These are phyloP conservation scores for Porites divaricata DNA, from an alignment of 92 coral and sea anemone genomes.

Conservation along the genomic window DNA sequence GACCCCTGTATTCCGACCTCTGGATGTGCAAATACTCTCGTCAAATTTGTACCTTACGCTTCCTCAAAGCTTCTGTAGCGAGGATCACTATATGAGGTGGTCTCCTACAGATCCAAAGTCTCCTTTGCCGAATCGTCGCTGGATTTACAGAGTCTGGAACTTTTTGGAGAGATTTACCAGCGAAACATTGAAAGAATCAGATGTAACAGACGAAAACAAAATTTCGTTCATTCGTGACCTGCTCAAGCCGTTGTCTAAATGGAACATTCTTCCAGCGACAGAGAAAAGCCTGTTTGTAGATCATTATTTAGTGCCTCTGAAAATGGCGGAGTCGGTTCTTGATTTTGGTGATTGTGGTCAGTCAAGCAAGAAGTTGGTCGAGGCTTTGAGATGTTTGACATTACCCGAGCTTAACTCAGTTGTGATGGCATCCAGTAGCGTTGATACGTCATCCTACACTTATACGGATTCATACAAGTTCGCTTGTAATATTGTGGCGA, in stretches of 20 bases:
- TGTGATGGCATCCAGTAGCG: not conserved
- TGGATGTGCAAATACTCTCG: slow-evolving; percentile 38
- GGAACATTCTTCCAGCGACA: slow-evolving; percentile 74
- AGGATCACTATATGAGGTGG: slow-evolving; percentile 11
- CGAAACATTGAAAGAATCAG: not conserved
- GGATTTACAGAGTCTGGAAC: slow-evolving; percentile 33
- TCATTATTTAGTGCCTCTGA: slow-evolving; percentile 61
- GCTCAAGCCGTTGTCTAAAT: slow-evolving; percentile 49
- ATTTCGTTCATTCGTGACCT: slow-evolving; percentile 6
- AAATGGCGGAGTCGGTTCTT: slow-evolving; percentile 52
- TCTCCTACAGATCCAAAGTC: not conserved
- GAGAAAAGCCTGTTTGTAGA: slow-evolving; percentile 8
- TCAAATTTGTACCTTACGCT: slow-evolving; percentile 16
- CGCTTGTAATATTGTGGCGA: slow-evolving; percentile 54
- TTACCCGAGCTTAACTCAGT: slow-evolving; percentile 56
- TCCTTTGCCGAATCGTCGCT: not conserved
- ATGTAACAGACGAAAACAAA: slow-evolving; percentile 15
- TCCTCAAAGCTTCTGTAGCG: not conserved
- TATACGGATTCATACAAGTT: not conserved
- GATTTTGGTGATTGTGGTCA: not conserved
- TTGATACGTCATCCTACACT: not conserved
- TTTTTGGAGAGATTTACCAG: slow-evolving; percentile 11
- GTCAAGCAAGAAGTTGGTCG: slow-evolving; percentile 1
- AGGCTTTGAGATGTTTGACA: slow-evolving; percentile 32
- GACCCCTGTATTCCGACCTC: slow-evolving; percentile 21